Conservation (phyloP, 2,113 vertebrate genomes). For the Pyrgilauda ruficollis region DNA sequence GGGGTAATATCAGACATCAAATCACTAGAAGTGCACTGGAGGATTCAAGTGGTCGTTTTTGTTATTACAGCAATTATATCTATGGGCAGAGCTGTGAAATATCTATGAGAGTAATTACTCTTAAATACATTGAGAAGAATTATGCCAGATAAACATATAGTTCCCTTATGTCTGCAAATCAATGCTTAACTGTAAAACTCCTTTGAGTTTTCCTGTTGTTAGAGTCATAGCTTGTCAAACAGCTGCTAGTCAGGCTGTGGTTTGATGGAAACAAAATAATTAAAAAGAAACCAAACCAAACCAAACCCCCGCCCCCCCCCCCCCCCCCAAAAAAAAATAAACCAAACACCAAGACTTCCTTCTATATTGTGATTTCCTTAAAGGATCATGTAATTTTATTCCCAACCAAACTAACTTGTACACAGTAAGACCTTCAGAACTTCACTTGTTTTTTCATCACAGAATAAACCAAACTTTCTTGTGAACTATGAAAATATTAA, state of each 20-base stretch:
- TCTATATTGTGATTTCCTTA: background rate
- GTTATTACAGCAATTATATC: background rate
- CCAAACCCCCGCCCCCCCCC: background rate
- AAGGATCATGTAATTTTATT: background rate
- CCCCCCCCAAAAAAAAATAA: background rate
- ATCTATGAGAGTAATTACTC: background rate
- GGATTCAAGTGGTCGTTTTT: background rate
- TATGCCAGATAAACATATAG: background rate
- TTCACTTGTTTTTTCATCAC: background rate
- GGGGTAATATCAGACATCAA: background rate
- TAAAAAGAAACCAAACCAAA: background rate
- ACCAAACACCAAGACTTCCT: background rate
- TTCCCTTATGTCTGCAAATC: background rate
- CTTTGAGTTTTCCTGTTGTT: background rate
- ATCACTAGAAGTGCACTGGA: background rate
- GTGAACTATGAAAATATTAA: background rate
- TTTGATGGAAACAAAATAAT: background rate
- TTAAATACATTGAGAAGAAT: slow-evolving; percentile 11
- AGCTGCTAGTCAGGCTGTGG: background rate
- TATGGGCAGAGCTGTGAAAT: background rate
- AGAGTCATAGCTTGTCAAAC: background rate
- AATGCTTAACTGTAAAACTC: background rate
- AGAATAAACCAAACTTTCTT: background rate
- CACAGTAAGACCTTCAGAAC: background rate
- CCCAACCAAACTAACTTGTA: background rate